Base-by-base conservation (phyloP, 2,888 invertebrate species). In the Caenorhabditis macrosperma region DNA sequence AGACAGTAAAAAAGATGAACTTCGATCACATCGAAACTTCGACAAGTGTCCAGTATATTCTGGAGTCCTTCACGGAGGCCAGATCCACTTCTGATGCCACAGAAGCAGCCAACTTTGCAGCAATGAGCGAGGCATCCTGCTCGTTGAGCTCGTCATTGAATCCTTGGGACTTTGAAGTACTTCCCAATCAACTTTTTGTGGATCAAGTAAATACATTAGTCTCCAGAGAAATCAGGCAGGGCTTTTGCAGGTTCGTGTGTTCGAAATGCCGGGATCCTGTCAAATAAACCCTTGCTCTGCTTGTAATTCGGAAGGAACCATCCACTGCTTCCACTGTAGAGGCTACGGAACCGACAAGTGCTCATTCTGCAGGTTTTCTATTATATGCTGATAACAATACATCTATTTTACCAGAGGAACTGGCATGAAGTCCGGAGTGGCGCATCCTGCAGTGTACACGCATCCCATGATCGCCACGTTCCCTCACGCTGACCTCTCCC, bases 381-480 rank as follows among this genome's bases (percentile, higher is more conserved):
- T 15, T 44, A 61, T 20, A 15, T n/a, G 17, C 38, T 54, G 35
- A 59, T n/a, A 50, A 12, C 6, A 48, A 20, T 48, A 20, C 12
- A 17, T 79, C 41, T 9, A 44, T n/a, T 10, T 12, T 67, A 55
- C 38, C 72, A 88, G 90, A 52, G 90, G 90, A 26, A 90, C 90
- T 7, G 90, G 90, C n/a, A 90, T 90, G 90, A 90, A 90, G 68
- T 87, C 90, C 1, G 90, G 90, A 38, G 90, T 90, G 5, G 89
- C 90, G 12, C 90, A 90, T 83, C 90, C 90, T 0, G 90, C 90
- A 9, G 88, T 90, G 24, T 88, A 88, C 84, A 89, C 90, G 3
- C 90, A 90, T 78, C 90, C 90, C 26, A 88, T 89, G 86, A 84
- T 90, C 48, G 90, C 87, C 66, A 87, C 89, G 7, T 88, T 89